Base-by-base conservation (phyloP, 2,797 vertebrate genomes). In the Periparus ater region DNA sequence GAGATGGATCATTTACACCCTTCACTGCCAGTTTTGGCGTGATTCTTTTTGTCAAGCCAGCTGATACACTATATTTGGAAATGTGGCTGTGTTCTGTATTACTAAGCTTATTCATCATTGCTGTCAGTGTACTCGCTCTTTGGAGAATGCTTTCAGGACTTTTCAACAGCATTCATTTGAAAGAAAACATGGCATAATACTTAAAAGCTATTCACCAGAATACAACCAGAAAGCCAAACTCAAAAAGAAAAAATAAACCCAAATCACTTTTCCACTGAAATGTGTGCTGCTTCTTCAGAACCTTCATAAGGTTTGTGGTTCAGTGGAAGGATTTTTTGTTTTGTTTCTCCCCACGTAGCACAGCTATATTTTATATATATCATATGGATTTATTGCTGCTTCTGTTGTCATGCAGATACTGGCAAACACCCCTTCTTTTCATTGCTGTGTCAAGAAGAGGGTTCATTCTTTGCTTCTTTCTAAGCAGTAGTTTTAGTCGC, bases 31-130 rank as follows among this genome's bases (percentile, higher is more conserved):
- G 51, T 84, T 93, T 95, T 94, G 94, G 92, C 74, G 45, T 53
- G 63, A 36, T 90, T 67, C 73, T 88, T 89, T 51, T 83, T 91
- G 58, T 86, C 84, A 85, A 79, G 81, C 82, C 79, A 92, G 78
- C 82, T 87, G 73, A 92, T 91, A 40, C 50, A 48, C 97, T 96
- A n/a, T 94, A 93, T 97, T 97, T 97, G 96, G 93, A 93, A 94
- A 87, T 86, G 81, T 92, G 77, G 57, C 93, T 91, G 55, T 63
- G 72, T 63, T 93, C 55, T 83, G 66, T 93, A 47, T 92, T 92
- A 91, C 83, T 40, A 29, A 77, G 86, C 81, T 91, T 95, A 65
- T 94, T 95, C 77, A 63, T 95, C 30, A 38, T 23, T 70, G 85
- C 62, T 96, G 87, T 95, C 87, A 66, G 75, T 8, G 4, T 89